Evolutionary conservation across 1,140 invertebrate species (phyloP).

Genomic region (Papilio aristodemus): DNA sequence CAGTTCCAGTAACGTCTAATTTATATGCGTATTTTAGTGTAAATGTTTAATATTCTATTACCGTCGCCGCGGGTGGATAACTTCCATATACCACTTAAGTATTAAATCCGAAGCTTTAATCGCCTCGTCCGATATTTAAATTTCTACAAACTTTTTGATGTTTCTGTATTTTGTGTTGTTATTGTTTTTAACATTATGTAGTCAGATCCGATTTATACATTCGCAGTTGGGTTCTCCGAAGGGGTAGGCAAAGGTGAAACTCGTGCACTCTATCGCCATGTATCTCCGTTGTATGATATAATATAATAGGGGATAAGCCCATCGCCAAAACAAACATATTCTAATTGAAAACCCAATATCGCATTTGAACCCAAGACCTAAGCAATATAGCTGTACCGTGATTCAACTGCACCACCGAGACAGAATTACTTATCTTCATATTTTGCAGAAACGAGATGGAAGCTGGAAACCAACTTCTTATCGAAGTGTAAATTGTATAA

Average conservation of each 20-base stretch:
- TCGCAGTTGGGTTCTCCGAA: no score
- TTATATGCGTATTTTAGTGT: conserved; percentile 26
- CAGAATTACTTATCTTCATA: background rate
- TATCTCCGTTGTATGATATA: no score
- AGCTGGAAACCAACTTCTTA: background rate
- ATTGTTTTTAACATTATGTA: conserved; percentile 11
- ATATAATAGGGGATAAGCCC: no score
- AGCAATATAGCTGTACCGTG: no score
- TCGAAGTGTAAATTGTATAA: conserved; percentile 3
- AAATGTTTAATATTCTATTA: conserved; percentile 30
- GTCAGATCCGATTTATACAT: no score
- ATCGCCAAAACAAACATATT: no score
- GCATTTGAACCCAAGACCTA: no score
- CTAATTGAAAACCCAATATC: no score
- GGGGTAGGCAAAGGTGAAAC: no score
- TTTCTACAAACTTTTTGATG: no score
- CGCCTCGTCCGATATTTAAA: background rate
- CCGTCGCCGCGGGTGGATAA: conserved; percentile 22
- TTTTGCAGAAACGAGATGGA: background rate
- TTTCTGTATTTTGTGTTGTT: background rate
- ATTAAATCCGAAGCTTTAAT: conserved; percentile 12
- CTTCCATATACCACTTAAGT: conserved; percentile 8
- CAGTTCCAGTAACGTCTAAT: background rate
- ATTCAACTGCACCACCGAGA: background rate
- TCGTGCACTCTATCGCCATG: no score